Evolutionary conservation across 2,797 vertebrate species (phyloP).

Genomic region (Gadopsis bispinosus): DNA sequence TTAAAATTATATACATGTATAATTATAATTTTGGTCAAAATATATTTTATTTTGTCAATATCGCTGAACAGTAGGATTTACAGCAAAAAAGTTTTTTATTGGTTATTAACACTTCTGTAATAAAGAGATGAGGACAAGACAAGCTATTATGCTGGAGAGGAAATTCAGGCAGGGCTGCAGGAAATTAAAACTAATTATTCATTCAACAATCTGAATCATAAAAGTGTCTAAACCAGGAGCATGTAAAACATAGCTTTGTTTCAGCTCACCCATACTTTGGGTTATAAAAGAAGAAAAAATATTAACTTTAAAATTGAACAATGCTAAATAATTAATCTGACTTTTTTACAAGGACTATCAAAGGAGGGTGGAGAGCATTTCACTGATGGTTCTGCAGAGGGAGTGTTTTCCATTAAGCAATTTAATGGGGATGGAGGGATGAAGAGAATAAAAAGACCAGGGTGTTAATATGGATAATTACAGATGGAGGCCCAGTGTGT

Average conservation of each 20-base stretch:
- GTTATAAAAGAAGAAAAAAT: conserved; percentile 28
- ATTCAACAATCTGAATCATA: conserved; percentile 42
- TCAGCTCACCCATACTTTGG: conserved; percentile 27
- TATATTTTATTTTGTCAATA: neutral
- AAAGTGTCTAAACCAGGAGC: conserved; percentile 32
- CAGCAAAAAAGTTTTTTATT: neutral
- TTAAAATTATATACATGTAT: no score
- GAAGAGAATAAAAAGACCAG: neutral
- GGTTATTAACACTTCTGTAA: neutral
- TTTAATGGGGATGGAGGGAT: neutral
- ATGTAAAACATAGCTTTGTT: conserved; percentile 52
- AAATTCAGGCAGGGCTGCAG: conserved; percentile 19
- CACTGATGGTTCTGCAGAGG: neutral
- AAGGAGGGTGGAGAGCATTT: conserved; percentile 30
- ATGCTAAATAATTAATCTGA: conserved; percentile 49
- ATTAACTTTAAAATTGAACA: conserved; percentile 45
- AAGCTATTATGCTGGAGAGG: conserved; percentile 16
- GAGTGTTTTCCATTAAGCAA: conserved; percentile 10
- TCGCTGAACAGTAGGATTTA: neutral
- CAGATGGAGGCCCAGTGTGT: neutral
- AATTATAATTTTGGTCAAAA: neutral
- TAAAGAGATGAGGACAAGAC: conserved; percentile 30
- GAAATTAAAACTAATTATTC: conserved; percentile 63
- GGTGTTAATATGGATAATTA: neutral
- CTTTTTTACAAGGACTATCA: conserved; percentile 32